A percentile compares a stretch with the other conserved stretches of the same genome.
Conservation (phyloP, 2,888 invertebrate genomes). For the Dryobotodes eremita region DNA sequence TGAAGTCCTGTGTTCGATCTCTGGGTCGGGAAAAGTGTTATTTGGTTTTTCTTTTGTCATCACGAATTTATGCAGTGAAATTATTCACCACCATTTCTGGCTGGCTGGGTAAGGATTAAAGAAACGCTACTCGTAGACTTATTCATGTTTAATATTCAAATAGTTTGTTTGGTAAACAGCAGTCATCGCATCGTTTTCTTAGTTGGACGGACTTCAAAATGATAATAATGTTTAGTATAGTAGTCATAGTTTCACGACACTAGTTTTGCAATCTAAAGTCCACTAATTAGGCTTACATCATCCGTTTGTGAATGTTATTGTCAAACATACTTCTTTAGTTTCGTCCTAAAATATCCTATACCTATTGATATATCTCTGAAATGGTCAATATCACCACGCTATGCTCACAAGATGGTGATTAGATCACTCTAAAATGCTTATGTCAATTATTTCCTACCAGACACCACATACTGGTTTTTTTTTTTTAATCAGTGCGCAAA, state of each 20-base stretch:
- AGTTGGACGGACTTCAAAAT: conserved; percentile 36
- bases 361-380: not conserved
- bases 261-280: conserved; percentile 42
- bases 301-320: not conserved
- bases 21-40: not conserved
- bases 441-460: not conserved
- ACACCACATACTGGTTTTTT: no score
- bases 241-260: conserved; percentile 25
- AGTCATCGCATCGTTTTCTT: not conserved
- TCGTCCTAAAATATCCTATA: not conserved
- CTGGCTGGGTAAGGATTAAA: not conserved
- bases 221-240: no score
- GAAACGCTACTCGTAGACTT: no score
- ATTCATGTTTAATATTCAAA: not conserved
- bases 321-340: not conserved
- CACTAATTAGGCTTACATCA: conserved; percentile 8
- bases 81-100: not conserved
- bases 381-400: not conserved
- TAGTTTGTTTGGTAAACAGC: conserved; percentile 9
- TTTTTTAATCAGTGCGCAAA: no score
- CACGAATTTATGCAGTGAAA: not conserved
- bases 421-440: not conserved
- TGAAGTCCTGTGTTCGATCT: no score
- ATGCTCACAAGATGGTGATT: no score
- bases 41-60: no score